phyloP scores from a whole-genome alignment of 2,888 invertebrate genomes.

The Selenia dentaria region DNA sequence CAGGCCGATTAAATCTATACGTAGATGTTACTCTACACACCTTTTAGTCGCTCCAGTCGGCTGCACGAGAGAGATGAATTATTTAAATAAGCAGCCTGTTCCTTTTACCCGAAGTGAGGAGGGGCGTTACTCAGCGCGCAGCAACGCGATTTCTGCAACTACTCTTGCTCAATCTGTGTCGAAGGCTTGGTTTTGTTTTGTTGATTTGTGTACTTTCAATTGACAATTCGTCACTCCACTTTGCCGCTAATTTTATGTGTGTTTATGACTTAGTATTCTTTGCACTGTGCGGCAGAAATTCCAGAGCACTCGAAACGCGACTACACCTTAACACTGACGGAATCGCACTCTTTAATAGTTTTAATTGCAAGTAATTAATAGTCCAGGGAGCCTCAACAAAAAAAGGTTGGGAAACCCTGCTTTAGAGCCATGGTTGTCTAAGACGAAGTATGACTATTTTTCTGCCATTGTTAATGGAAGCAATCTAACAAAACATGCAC shows the following conservation, averaged over 20 bases:
- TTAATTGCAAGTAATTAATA: too few species aligned
- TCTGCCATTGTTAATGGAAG: too few species aligned
- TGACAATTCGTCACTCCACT: too few species aligned
- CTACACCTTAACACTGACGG: neutral
- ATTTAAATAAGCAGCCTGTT: conserved; percentile 2
- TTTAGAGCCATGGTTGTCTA: too few species aligned
- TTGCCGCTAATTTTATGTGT: neutral
- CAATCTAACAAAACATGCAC: too few species aligned
- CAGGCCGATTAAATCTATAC: too few species aligned
- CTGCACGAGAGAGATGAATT: neutral
- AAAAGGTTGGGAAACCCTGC: too few species aligned
- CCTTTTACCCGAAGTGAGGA: neutral
- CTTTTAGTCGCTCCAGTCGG: neutral
- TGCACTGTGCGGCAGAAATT: neutral
- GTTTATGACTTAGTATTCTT: neutral
- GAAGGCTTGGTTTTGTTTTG: neutral
- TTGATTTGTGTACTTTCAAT: too few species aligned
- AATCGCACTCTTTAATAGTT: too few species aligned
- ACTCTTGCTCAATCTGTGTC: neutral
- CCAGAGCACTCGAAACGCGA: neutral
- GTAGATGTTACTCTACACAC: too few species aligned
- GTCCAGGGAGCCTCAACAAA: too few species aligned
- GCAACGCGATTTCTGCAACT: neutral
- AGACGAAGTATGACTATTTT: too few species aligned
- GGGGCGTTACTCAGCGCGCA: neutral